Base-by-base conservation (phyloP, 2,113 vertebrate genomes). In the Phalacrocorax pelagicus region DNA sequence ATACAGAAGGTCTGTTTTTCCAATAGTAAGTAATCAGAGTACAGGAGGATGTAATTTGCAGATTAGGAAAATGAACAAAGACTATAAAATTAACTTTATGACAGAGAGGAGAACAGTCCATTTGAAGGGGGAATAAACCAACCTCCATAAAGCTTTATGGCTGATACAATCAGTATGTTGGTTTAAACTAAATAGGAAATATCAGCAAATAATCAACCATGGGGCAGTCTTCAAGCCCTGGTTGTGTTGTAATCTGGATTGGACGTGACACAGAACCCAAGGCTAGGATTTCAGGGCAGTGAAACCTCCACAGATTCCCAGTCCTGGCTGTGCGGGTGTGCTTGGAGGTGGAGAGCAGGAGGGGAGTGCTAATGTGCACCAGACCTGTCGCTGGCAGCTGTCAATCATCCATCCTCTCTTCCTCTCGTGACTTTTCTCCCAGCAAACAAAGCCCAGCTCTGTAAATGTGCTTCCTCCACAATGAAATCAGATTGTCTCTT, bases 11-110 rank as follows among this genome's bases (percentile, higher is more conserved):
- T 90, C 97, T 98, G 98, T 98, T 98, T 98, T 98, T 97, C 97
- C 97, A 98, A 96, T 98, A 97, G 95, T 94, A 97, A 97, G 97
- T 96, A 98, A 98, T 98, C 97, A 98, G 95, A 93, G 97, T 98
- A 96, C 91, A 96, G 97, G 96, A 98, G 98, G 97, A 98, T 98
- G 97, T 98, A 98, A 98, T 98, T 98, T 98, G 97, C 96, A 98
- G 98, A 98, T 98, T 98, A 98, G 97, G 96, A 97, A 97, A 98
- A 96, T 96, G 98, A 98, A 98, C 98, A 98, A 98, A 98, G 98
- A 92, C 96, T 94, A 97, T 98, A 98, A 98, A 98, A 98, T 98
- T 98, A 98, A 98, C 97, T 98, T 98, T 97, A 98, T 96, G 98
- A 96, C 91, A 91, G 81, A 93, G 72, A 94, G 70, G n/a, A 88